Evolutionary conservation across 2,888 invertebrate species (phyloP).

Genomic region (Lochmaea capreae): DNA sequence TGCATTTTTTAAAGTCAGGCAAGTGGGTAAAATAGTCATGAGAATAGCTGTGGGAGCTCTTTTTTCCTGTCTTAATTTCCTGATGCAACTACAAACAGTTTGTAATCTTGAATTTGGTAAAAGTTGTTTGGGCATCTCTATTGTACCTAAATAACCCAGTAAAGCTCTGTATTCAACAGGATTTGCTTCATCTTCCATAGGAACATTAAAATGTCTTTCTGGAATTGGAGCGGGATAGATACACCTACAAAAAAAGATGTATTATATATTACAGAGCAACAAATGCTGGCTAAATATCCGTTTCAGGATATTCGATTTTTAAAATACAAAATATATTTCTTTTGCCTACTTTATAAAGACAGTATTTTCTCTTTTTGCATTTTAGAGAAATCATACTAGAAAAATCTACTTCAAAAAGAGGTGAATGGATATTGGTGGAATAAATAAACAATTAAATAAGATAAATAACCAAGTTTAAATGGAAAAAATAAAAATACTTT

Average conservation of each 20-base stretch:
- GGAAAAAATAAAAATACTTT: no score
- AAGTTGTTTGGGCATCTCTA: slow-evolving; percentile 92
- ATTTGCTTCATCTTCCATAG: slow-evolving; percentile 64
- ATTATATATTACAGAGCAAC: neutral
- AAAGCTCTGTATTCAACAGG: slow-evolving; percentile 84
- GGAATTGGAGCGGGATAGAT: slow-evolving; percentile 10
- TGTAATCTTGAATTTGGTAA: slow-evolving; percentile 79
- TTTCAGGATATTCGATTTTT: neutral
- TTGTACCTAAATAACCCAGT: slow-evolving; percentile 95
- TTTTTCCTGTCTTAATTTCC: slow-evolving; percentile 89
- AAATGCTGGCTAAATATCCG: neutral
- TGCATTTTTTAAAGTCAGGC: slow-evolving; percentile 82
- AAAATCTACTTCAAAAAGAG: no score
- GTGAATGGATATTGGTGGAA: no score
- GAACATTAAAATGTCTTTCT: slow-evolving; percentile 44
- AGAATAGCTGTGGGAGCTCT: slow-evolving; percentile 86
- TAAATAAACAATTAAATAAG: no score
- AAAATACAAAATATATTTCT: neutral
- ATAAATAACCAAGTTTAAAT: no score
- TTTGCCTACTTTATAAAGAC: no score
- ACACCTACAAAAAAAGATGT: slow-evolving; percentile 10
- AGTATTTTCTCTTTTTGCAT: no score
- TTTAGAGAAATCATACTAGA: no score
- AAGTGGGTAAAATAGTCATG: slow-evolving; percentile 85
- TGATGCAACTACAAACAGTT: slow-evolving; percentile 88